Evolutionary conservation across 2,113 vertebrate species (phyloP).

Genomic region (Capreolus pygargus): DNA sequence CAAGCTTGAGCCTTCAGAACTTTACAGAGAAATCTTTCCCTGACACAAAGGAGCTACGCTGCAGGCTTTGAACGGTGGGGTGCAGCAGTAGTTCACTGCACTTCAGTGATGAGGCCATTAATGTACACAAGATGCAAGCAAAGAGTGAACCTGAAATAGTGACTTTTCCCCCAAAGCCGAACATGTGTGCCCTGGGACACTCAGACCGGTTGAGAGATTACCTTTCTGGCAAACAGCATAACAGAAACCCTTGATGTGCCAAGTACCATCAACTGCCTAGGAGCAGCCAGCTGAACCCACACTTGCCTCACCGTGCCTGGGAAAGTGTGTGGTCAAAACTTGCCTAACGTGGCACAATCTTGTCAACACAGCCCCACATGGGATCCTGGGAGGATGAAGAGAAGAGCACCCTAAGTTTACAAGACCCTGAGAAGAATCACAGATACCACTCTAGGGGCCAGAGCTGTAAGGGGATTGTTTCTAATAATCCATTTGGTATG

Average conservation of each 20-base stretch:
- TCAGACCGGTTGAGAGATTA: neutral
- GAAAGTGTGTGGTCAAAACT: neutral
- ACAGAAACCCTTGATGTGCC: neutral
- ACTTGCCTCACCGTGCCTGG: neutral
- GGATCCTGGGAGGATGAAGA: neutral
- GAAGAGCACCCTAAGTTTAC: neutral
- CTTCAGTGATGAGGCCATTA: neutral
- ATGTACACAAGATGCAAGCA: neutral
- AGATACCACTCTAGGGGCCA: neutral
- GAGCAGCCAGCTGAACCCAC: neutral
- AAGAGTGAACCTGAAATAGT: neutral
- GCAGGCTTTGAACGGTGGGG: neutral
- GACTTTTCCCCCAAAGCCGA: neutral
- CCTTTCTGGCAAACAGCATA: neutral
- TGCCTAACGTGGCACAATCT: neutral
- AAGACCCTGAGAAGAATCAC: neutral
- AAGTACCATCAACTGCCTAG: neutral
- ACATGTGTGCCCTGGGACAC: neutral
- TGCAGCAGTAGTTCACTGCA: neutral
- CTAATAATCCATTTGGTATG: neutral
- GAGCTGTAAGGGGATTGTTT: neutral
- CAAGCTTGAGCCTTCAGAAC: neutral
- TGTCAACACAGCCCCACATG: neutral
- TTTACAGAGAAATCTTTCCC: neutral
- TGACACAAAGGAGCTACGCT: neutral